Evolutionary conservation across 30 jellyfish, hydroid and myxozoan genomes (phyloP).

Genomic region (Hydractinia symbiolongicarpus): DNA sequence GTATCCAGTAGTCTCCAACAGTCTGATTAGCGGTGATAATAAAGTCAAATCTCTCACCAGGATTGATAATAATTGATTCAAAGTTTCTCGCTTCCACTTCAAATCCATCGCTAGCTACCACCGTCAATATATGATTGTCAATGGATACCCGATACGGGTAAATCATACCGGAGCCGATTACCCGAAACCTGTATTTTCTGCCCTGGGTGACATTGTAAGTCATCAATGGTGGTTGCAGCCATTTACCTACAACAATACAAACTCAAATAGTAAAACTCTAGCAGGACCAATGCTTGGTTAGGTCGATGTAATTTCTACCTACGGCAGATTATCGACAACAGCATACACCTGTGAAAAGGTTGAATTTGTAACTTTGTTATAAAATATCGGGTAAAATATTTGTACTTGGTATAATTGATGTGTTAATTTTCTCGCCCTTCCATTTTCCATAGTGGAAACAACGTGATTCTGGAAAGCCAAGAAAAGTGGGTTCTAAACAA

Average conservation of each 20-base stretch:
- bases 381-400: too few relatives aligned
- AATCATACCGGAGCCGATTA: slow-evolving; percentile 71
- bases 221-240: slow-evolving; percentile 54
- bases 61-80: slow-evolving; percentile 73
- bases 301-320: background rate
- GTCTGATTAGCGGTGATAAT: slow-evolving; percentile 75
- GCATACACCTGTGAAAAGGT: too few relatives aligned
- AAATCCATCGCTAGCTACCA: slow-evolving; percentile 77
- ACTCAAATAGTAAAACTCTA: background rate
- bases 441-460: too few relatives aligned
- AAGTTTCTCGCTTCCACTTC: slow-evolving; percentile 51
- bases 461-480: too few relatives aligned
- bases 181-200: slow-evolving; percentile 81
- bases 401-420: too few relatives aligned
- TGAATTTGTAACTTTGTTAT: too few relatives aligned
- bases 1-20: slow-evolving; percentile 79
- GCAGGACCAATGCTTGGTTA: background rate
- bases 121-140: slow-evolving; percentile 67
- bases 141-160: slow-evolving; percentile 85
- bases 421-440: too few relatives aligned
- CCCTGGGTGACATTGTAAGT: slow-evolving; percentile 62
- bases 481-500: too few relatives aligned
- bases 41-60: slow-evolving; percentile 94
- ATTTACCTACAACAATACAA: slow-evolving; percentile 28
- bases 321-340: too few relatives aligned